Base-by-base conservation (phyloP, 2,113 vertebrate genomes). In the Otocyon megalotis region DNA sequence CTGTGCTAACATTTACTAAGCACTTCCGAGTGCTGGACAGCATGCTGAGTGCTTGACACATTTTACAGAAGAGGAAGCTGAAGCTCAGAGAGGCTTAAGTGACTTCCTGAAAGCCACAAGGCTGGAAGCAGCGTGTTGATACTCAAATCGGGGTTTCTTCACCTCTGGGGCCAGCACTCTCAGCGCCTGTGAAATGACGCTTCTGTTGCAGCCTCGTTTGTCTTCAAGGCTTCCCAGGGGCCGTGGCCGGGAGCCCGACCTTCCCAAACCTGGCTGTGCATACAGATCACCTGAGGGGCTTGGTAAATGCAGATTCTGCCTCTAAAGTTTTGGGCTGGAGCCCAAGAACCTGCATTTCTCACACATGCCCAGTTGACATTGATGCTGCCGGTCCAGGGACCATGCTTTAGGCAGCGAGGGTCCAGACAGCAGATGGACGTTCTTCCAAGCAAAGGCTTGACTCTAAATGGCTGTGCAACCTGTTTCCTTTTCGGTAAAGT, bases 21-120 rank as follows among this genome's bases (percentile, higher is more conserved):
- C 72, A 74, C 79, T 96, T 94, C 37, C 14, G 10, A 89, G 48
- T 69, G 82, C 60, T 82, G 79, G 62, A 58, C 26, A 50, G 26
- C 83, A 50, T 28, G 28, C 63, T 90, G 90, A 91, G 84, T 65
- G 56, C 72, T 94, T 96, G 84, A 88, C 35, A 91, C 26, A 53
- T 60, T 95, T 90, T 50, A 89, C 28, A 74, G 63, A 77, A 76
- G 58, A 97, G 43, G 30, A 88, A 86, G 86, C 77, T 83, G 48
- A 91, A 92, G 86, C 74, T 94, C 54, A 58, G 54, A 82, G 84
- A 72, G 60, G n/a, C 54, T 85, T 93, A 95, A 88, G 77, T 72
- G 77, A 83, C 86, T 94, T 96, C 90, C 95, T 97, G 60, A 79
- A 94, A 96, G 94, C 80, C 89, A 80, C 92, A 88, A 37, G 53